Evolutionary conservation across 2,888 invertebrate genomes (phyloP), one percentile per base, ranked within the genome.

Genomic region (Automeris io): DNA sequence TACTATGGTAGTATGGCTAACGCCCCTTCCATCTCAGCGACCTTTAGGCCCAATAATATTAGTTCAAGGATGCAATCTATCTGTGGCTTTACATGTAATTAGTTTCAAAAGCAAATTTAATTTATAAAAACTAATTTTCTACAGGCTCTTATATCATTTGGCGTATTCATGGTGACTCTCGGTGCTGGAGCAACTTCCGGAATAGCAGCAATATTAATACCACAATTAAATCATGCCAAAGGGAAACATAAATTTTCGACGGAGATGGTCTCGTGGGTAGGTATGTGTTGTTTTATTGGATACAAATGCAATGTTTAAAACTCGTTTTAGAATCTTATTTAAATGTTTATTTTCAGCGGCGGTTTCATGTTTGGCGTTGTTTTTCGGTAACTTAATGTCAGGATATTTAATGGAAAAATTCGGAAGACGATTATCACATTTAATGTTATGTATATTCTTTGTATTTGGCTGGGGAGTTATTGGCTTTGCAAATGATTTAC

Each of bases 151-250:
- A 85, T 89, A 36, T 79, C 88, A 2, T 57, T 83, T 6, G 90
- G 90, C 1, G 87, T 90, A 0, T 81, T 90, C 41, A 70, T 90
- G 55, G 57, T 88, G 22, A 88, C 89, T 0, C 55, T 90, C 0
- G 78, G 87, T 4, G 81, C 89, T 1, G 91, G 91, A 1, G 88
- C 90, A 51, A 89, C 90, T 0, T 79, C 88, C 1, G 91, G 91
- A 0, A 91, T 89, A 54, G 91, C 91, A 1, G 90, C 91, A 2
- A 87, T 91, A 8, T 70, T 91, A 8, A 78, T 91, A 40, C 91
- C 91, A 0, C 91, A 91, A 57, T 62, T 91, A 13, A 57, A 70
- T 44, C 50, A 71, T 29, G 63, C 51, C 2, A 74, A 80, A 44
- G 72, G 78, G 11, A 70, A 66, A 31, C 62, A 78, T 5, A 76